Evolutionary conservation across 1,140 invertebrate genomes (phyloP).

Genomic region (Propsilocerus akamusi): DNA sequence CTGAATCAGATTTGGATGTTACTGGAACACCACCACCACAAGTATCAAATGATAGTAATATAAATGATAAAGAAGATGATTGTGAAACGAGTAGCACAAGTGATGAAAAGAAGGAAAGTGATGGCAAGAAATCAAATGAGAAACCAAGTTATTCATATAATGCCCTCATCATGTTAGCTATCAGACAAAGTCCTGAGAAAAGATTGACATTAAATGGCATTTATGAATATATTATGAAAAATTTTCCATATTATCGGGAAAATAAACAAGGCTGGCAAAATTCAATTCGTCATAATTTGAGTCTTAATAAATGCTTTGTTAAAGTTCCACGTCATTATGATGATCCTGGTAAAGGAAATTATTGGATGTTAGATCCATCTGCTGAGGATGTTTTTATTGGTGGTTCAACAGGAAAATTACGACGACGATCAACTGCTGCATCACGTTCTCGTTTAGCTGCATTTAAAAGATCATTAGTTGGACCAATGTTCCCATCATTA

Average conservation of each 20-base stretch:
- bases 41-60: constrained; percentile 4
- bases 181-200: constrained; percentile 82
- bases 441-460: constrained; percentile 68
- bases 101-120: constrained; percentile 12
- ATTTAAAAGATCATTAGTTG: constrained; percentile 50
- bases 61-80: constrained; percentile 15
- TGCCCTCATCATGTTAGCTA: constrained; percentile 99
- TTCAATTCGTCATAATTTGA: constrained; percentile 92
- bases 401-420: constrained; percentile 84
- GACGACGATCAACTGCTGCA: constrained; percentile 69
- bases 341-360: constrained; percentile 87
- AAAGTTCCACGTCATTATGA: constrained; percentile 89
- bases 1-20: constrained; percentile 58
- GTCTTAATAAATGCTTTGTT: constrained; percentile 95
- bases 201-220: constrained; percentile 95
- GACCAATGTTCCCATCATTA: constrained; percentile 28
- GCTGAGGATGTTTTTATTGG: constrained; percentile 96
- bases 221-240: constrained; percentile 98
- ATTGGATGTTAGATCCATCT: constrained; percentile 90
- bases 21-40: constrained; percentile 32
- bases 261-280: constrained; percentile 99
- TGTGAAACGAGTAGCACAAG: constrained; percentile 16
- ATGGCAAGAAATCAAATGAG: constrained; percentile 35
- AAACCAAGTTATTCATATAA: constrained; percentile 98
- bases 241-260: constrained; percentile 94